phyloP scores from a whole-genome alignment of 2,113 vertebrate genomes.

The Phalacrocorax pelagicus region DNA sequence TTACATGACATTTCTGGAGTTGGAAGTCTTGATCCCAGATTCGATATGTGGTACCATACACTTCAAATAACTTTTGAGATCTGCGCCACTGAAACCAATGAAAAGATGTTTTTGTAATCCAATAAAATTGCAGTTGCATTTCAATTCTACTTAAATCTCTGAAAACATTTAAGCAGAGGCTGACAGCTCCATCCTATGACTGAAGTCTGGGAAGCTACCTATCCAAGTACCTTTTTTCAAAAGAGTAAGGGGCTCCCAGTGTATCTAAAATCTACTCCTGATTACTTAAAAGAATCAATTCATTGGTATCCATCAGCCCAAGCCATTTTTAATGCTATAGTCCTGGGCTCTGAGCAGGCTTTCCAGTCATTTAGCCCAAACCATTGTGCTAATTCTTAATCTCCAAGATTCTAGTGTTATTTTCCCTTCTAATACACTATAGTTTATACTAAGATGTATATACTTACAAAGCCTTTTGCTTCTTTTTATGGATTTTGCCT shows the following conservation, averaged over 20 bases:
- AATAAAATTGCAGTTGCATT: background rate
- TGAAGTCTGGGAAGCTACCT: background rate
- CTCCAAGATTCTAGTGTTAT: background rate
- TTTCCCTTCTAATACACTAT: background rate
- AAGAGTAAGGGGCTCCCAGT: background rate
- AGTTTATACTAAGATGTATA: background rate
- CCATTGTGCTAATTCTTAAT: background rate
- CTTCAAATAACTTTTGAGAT: constrained; percentile 74
- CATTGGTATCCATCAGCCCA: background rate
- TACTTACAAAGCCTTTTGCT: constrained; percentile 78
- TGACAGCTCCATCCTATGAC: background rate
- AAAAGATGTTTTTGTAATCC: background rate
- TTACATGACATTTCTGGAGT: constrained; percentile 64
- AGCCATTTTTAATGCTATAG: background rate
- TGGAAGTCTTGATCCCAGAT: constrained; percentile 68
- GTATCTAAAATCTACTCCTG: background rate
- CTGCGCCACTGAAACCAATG: constrained; percentile 66
- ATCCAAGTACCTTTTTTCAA: background rate
- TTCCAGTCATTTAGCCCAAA: background rate
- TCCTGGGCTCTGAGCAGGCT: background rate
- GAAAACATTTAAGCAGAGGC: background rate
- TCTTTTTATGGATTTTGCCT: constrained; percentile 73
- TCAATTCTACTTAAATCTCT: background rate
- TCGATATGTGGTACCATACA: constrained; percentile 74
- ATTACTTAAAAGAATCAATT: background rate